Evolutionary conservation across 1,140 invertebrate genomes (phyloP).

Genomic region (Cherax quadricarinatus): DNA sequence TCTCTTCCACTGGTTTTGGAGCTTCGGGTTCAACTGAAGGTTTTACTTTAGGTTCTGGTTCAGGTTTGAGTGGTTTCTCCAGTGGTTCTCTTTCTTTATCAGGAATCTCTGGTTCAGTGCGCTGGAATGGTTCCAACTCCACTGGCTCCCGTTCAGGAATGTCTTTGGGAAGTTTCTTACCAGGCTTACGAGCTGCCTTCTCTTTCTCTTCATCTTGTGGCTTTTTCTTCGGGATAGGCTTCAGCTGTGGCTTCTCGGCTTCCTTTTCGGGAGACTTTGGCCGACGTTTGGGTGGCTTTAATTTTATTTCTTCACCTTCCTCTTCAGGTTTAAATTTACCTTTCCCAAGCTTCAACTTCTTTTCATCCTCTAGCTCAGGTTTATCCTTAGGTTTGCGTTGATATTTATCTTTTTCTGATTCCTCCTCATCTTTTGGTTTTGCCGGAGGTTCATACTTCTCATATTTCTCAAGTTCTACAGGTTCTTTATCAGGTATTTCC

Average conservation of each 20-base stretch:
- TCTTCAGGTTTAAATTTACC: conserved; percentile 36
- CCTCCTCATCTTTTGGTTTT: conserved; percentile 34
- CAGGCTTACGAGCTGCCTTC: conserved; percentile 45
- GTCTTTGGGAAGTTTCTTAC: conserved; percentile 48
- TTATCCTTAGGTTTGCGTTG: conserved; percentile 57
- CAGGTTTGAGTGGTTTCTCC: conserved; percentile 53
- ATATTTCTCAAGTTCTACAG: conserved; percentile 52
- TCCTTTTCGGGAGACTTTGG: conserved; percentile 57
- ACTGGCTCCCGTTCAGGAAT: conserved; percentile 49
- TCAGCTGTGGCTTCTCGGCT: conserved; percentile 53
- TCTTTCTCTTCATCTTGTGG: conserved; percentile 57
- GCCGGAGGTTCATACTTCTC: conserved; percentile 21
- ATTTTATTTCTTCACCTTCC: conserved; percentile 44
- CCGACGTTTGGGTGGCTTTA: conserved; percentile 24
- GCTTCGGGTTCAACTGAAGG: conserved; percentile 31
- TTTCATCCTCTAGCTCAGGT: conserved; percentile 52
- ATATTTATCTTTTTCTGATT: conserved; percentile 42
- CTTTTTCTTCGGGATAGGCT: conserved; percentile 63
- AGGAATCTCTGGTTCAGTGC: conserved; percentile 42
- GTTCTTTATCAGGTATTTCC: conserved; percentile 61
- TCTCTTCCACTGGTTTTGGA: conserved; percentile 46
- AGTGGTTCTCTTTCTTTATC: conserved; percentile 54
- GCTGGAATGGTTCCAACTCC: conserved; percentile 50
- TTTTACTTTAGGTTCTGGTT: conserved; percentile 54
- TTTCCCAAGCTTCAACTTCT: conserved; percentile 52